Conservation (phyloP, 2,888 invertebrate genomes). For the Boloria euphrosyne region DNA sequence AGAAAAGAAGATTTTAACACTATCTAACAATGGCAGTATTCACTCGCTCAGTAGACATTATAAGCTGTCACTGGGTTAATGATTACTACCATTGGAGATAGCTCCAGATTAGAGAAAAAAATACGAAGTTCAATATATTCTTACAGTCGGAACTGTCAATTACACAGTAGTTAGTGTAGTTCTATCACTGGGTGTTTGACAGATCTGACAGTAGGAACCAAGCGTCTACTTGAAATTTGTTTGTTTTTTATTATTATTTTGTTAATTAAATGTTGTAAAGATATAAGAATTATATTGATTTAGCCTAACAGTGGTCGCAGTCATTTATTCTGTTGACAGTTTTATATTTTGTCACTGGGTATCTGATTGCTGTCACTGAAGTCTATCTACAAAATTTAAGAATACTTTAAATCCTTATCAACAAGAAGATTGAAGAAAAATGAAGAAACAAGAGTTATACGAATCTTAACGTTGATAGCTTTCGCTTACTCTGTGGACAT, state of each 20-base stretch:
- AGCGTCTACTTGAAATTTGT: not conserved
- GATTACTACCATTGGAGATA: slow-evolving; percentile 29
- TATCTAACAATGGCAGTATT: slow-evolving; percentile 21
- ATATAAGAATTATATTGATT: not conserved
- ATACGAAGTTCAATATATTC: not conserved
- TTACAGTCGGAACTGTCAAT: not conserved
- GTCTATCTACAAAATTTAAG: not conserved
- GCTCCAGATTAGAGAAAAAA: not conserved
- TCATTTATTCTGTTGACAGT: slow-evolving; percentile 1
- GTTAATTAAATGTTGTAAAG: too few species aligned
- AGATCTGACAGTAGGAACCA: slow-evolving; percentile 3
- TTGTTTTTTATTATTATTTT: too few species aligned
- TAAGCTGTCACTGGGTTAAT: slow-evolving; percentile 44
- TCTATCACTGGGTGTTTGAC: slow-evolving; percentile 54
- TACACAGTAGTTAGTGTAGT: slow-evolving; percentile 36
- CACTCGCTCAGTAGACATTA: slow-evolving; percentile 37
- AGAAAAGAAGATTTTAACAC: too few species aligned
- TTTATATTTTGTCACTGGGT: slow-evolving; percentile 44
- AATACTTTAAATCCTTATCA: too few species aligned
- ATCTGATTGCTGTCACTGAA: slow-evolving; percentile 36
- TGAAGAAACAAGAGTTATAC: not conserved
- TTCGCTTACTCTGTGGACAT: slow-evolving; percentile 13
- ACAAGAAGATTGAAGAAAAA: not conserved
- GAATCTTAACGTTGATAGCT: not conserved
- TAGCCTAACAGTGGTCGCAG: slow-evolving; percentile 2